phyloP scores from a whole-genome alignment of 2,797 vertebrate genomes.

The Centroberyx gerrardi region DNA sequence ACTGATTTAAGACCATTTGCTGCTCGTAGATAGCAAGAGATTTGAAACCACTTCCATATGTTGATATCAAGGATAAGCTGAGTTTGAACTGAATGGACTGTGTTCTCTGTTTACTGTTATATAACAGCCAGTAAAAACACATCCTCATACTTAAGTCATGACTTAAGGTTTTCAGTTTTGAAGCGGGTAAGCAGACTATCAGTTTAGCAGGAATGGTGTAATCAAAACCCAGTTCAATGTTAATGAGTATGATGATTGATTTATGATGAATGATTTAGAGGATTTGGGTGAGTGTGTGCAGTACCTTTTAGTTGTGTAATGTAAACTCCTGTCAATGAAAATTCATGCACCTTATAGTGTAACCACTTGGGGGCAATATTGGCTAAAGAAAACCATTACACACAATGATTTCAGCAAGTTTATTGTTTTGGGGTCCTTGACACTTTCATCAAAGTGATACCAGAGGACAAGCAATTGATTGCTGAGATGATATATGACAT shows the following conservation, averaged over 20 bases:
- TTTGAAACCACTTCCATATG: constrained; percentile 85
- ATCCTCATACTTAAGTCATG: constrained; percentile 17
- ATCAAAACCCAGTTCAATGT: constrained; percentile 28
- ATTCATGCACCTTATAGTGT: constrained; percentile 9
- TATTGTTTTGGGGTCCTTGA: constrained; percentile 37
- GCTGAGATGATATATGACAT: constrained; percentile 33
- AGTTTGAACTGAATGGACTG: constrained; percentile 65
- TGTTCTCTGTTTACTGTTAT: constrained; percentile 50
- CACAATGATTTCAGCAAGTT: constrained; percentile 9
- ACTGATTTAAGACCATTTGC: constrained; percentile 87
- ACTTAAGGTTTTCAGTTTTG: constrained; percentile 21
- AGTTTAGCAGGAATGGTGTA: constrained; percentile 34
- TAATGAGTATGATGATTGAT: neutral
- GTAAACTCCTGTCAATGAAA: neutral
- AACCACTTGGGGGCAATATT: constrained; percentile 76
- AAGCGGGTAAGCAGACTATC: constrained; percentile 12
- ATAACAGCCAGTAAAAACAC: constrained; percentile 62
- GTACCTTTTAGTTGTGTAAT: neutral
- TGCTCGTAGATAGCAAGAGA: constrained; percentile 81
- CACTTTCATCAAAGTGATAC: constrained; percentile 45
- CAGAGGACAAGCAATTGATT: constrained; percentile 38
- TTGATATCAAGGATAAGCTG: constrained; percentile 77
- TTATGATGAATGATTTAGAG: constrained; percentile 1
- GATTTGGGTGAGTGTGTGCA: constrained; percentile 6
- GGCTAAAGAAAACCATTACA: constrained; percentile 36